These are phyloP conservation scores for Psittacula derbiana DNA, from an alignment of 2,797 vertebrate species.

Conservation along the genomic window DNA sequence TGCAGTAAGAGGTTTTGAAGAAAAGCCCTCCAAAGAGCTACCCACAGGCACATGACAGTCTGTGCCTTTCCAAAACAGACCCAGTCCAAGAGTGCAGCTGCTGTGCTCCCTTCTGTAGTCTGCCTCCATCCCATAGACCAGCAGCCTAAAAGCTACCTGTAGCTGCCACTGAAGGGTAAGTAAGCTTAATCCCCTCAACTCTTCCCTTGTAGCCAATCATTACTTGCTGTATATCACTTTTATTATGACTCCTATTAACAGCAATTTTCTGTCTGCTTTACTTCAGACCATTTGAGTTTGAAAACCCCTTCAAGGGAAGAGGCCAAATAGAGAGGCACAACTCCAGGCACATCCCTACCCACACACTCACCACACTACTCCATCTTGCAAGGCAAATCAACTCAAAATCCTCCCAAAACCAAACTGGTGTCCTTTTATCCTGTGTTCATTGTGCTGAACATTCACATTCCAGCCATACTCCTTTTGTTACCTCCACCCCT, in stretches of 20 bases:
- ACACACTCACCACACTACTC: neutral
- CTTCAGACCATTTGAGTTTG: neutral
- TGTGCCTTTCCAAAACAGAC: neutral
- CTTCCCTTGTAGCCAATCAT: neutral
- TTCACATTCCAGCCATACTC: neutral
- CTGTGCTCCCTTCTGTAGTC: fast-evolving
- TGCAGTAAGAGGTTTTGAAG: neutral
- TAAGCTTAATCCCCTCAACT: neutral
- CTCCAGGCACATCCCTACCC: neutral
- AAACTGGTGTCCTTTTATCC: neutral
- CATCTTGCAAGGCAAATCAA: neutral
- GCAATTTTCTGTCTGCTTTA: neutral
- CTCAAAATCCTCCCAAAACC: neutral
- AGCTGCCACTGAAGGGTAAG: neutral
- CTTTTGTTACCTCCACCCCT: neutral
- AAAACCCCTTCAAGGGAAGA: neutral
- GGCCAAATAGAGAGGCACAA: neutral
- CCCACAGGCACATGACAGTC: fast-evolving
- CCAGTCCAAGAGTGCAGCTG: fast-evolving
- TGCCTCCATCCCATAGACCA: neutral
- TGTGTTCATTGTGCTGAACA: neutral
- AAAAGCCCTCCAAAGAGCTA: neutral
- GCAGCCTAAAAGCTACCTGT: neutral
- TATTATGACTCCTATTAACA: neutral
- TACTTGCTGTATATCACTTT: neutral